These are phyloP conservation scores for Orycteropus afer DNA, from an alignment of 2,113 vertebrate genomes.

Conservation along the genomic window DNA sequence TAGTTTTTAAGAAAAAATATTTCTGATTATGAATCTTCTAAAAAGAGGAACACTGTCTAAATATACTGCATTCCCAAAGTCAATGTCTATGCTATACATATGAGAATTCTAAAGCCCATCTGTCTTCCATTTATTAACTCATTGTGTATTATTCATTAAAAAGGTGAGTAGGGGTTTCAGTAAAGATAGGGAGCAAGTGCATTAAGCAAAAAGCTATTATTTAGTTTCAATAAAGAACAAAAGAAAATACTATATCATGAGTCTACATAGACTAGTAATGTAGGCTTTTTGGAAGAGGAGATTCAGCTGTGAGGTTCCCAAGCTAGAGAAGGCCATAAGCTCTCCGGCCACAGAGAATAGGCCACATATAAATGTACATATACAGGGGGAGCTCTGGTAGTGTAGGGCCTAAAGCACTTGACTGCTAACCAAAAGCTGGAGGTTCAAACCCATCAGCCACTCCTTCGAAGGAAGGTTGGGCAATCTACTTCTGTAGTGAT, in stretches of 20 bases:
- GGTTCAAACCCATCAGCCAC: too few species aligned
- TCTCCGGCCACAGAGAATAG: neutral
- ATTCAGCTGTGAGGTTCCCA: neutral
- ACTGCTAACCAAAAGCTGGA: too few species aligned
- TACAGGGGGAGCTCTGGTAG: too few species aligned
- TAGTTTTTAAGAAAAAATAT: slow-evolving; percentile 5
- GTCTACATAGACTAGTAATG: neutral
- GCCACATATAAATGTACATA: neutral
- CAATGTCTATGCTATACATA: neutral
- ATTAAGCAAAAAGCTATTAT: neutral
- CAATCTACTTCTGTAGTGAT: too few species aligned
- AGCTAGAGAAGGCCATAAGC: neutral
- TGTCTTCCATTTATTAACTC: neutral
- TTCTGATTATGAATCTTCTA: slow-evolving; percentile 9
- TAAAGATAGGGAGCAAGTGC: neutral
- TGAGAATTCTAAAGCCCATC: neutral
- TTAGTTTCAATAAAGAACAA: slow-evolving; percentile 25
- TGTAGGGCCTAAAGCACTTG: too few species aligned
- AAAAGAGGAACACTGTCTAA: slow-evolving; percentile 31
- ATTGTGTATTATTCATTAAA: neutral
- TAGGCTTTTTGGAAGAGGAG: neutral
- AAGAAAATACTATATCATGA: neutral
- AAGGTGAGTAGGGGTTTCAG: neutral
- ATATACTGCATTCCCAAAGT: neutral
- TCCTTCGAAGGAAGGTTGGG: too few species aligned